Evolutionary conservation across 1,140 invertebrate species (phyloP).

Genomic region (Camponotus pennsylvanicus): DNA sequence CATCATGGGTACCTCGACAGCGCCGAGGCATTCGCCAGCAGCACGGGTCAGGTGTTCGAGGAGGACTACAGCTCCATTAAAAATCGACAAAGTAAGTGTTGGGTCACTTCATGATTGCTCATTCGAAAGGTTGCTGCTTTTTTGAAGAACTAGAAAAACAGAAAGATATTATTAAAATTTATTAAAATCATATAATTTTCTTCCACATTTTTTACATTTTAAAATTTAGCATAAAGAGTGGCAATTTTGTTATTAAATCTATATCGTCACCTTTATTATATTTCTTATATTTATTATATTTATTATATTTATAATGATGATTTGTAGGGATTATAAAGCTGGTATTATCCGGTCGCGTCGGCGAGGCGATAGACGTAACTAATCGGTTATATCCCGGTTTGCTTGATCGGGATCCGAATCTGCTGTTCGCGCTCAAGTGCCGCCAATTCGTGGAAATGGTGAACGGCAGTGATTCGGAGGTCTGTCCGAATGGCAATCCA

Average conservation of each 20-base stretch:
- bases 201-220: neutral
- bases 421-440: conserved; percentile 98
- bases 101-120: neutral
- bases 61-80: conserved; percentile 98
- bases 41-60: conserved; percentile 95
- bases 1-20: conserved; percentile 99
- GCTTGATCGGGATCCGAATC: conserved; percentile 95
- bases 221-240: conserved; percentile 20
- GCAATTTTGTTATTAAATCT: neutral
- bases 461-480: conserved; percentile 93
- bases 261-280: neutral
- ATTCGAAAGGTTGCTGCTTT: neutral
- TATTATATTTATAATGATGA: conserved; percentile 22
- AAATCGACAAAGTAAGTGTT: conserved; percentile 96
- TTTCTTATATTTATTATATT: neutral
- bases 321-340: conserved; percentile 96
- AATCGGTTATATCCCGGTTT: conserved; percentile 96
- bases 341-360: conserved; percentile 96
- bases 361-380: conserved; percentile 97
- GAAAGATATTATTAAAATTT: neutral
- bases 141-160: neutral
- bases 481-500: conserved; percentile 85
- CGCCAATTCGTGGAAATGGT: conserved; percentile 99
- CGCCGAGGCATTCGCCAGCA: conserved; percentile 97
- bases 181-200: neutral